These are phyloP conservation scores for Garrulus glandarius DNA, from an alignment of 2,797 vertebrate genomes.

Conservation along the genomic window DNA sequence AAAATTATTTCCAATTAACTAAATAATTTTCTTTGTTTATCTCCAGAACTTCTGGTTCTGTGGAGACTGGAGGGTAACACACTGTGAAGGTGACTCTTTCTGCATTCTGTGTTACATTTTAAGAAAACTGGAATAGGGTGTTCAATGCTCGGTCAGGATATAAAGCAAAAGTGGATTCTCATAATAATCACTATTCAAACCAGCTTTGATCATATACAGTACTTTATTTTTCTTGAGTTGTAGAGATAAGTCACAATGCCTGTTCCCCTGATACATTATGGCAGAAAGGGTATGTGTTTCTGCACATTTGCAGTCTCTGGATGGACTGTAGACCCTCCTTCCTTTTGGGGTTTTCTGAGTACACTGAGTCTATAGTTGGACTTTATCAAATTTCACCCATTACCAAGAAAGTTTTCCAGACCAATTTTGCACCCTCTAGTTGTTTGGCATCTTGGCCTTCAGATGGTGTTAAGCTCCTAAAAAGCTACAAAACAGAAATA, in stretches of 20 bases:
- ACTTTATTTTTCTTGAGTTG: not conserved
- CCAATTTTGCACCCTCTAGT: not conserved
- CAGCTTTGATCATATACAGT: not conserved
- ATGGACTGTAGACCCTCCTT: not conserved
- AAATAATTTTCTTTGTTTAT: not conserved
- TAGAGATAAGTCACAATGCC: not conserved
- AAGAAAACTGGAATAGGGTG: not conserved
- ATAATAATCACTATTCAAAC: not conserved
- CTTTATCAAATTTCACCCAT: not conserved
- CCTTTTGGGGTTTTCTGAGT: not conserved
- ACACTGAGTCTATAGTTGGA: not conserved
- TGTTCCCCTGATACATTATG: not conserved
- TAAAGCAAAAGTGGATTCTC: not conserved
- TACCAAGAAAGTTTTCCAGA: not conserved
- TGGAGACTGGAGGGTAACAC: not conserved
- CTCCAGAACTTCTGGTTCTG: not conserved
- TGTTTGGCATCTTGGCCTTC: not conserved
- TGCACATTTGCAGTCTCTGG: not conserved
- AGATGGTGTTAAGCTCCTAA: not conserved
- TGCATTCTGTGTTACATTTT: not conserved
- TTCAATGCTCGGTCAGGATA: not conserved
- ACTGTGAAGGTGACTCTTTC: not conserved
- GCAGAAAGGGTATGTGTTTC: not conserved
- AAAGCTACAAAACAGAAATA: not conserved
- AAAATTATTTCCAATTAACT: not conserved